Percentiles rank a stretch among this genome's conserved stretches.
Evolutionary conservation across 1,140 invertebrate species (phyloP).

Genomic region (Cherax quadricarinatus): DNA sequence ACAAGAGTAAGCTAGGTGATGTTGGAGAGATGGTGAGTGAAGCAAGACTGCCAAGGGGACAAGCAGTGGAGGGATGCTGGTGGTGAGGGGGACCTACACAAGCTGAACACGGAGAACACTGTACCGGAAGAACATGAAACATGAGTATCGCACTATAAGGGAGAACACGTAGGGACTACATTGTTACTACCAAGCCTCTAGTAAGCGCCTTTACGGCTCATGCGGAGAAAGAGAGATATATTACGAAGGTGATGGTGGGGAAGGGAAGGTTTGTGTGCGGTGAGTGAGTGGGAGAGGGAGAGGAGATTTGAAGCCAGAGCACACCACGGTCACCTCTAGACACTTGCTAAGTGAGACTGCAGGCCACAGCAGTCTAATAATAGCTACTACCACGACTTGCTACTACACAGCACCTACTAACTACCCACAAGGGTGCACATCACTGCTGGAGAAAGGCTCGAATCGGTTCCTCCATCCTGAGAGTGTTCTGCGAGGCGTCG

Average conservation of each 20-base stretch:
- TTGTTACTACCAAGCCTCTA: not conserved
- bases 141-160: not conserved
- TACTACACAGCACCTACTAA: not conserved
- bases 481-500: no score
- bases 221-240: constrained; percentile 24
- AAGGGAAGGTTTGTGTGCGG: not conserved
- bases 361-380: not conserved
- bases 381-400: not conserved
- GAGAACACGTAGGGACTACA: not conserved
- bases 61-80: not conserved
- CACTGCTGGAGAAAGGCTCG: constrained; percentile 3
- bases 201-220: not conserved
- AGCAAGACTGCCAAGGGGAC: not conserved
- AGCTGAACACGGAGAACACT: not conserved
- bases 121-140: not conserved
- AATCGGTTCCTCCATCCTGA: not conserved
- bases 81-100: not conserved
- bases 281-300: not conserved
- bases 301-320: not conserved
- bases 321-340: not conserved
- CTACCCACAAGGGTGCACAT: not conserved
- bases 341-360: no score
- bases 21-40: not conserved
- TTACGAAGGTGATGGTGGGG: constrained; percentile 26
- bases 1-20: not conserved